Base-by-base conservation (phyloP, 2,113 vertebrate genomes). In the Oenanthe melanoleuca region DNA sequence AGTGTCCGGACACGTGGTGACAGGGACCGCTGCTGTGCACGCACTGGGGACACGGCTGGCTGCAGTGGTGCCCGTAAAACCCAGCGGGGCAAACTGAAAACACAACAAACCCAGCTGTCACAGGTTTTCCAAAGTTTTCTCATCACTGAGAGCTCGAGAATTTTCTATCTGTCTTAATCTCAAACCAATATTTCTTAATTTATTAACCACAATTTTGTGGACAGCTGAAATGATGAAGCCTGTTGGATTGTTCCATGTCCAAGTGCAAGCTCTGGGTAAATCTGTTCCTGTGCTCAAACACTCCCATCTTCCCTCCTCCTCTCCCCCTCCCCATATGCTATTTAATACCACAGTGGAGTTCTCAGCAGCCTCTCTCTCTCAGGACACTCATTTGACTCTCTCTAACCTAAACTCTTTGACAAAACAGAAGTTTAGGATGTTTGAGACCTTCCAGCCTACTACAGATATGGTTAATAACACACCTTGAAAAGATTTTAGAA, bases 11-110 rank as follows among this genome's bases (percentile, higher is more conserved):
- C 96, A 99, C 67, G 19, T 99, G 99, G 95, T 99, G 99, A 80
- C 99, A 99, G 1, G 99, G 98, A 12, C 99, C 98, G 0, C 92
- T 98, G 97, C 99, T 99, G 98, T 99, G 99, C 92, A 99, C 98
- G 14, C 99, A 99, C 88, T 99, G 98, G 7, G 99, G 99, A 90
- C 99, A 99, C 0, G 98, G 97, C 98, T 99, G 99, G 95, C 98
- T 97, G 92, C 99, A 99, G 95, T 98, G 98, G 73, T 99, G 98
- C 8, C 99, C 99, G 0, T 99, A 99, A 96, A 99, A 99, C 40
- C 99, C 99, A 2, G 99, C 98, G 61, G 99, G 98, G 49, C 99
- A 99, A 96, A 98, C 99, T 99, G 97, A 20, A 88, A 93, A 80
- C n/a, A 31, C 26, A 93, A 40, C 45, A 77, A 70, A 94, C 15